Evolutionary conservation across 2,888 invertebrate genomes (phyloP), one percentile per base, ranked within the genome.

Genomic region (Matsumyia berberina): DNA sequence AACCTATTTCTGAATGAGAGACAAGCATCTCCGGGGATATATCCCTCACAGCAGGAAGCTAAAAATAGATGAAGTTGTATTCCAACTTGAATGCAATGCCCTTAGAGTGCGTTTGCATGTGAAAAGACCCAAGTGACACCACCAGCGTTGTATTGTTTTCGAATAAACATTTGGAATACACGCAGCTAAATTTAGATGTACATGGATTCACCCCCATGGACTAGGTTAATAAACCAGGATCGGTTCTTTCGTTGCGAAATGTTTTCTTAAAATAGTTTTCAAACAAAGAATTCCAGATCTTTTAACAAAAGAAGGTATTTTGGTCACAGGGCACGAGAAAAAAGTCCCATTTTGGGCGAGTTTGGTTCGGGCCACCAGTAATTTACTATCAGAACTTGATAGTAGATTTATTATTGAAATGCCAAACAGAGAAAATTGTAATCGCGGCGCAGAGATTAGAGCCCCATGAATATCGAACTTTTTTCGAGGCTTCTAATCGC

Each of bases 141-240:
- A 51, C 0, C 8, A 24, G n/a, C 39, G 8, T 31, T 42, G n/a
- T 11, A 29, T 3, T 62, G 35, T 53, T 78, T 53, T 31, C 66
- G 60, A 39, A 46, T n/a, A 58, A 57, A 8, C 8, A 60, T 66
- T 46, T 72, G 62, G 19, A 57, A 42, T 60, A 55, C n/a, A 35
- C 7, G 0, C 1, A 31, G 33, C 12, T 82, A 82, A 67, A 49
- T 81, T 64, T 82, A 60, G 66, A 66, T 12, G 7, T 9, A 24
- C 2, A 33, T 5, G 11, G n/a, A 35, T 57, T 24, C 57, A 55
- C 64, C 69, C 69, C 35, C 57, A 39, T 70, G 46, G 57, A 76
- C 62, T 81, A 70, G 81, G 81, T 81, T 24, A 79, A 46, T 69
- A 69, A 69, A 55, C 67, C 67, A 67, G 66, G 46, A 80, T 77